Evolutionary conservation across 2,797 vertebrate species (phyloP).

Genomic region (Gorsachius magnificus): DNA sequence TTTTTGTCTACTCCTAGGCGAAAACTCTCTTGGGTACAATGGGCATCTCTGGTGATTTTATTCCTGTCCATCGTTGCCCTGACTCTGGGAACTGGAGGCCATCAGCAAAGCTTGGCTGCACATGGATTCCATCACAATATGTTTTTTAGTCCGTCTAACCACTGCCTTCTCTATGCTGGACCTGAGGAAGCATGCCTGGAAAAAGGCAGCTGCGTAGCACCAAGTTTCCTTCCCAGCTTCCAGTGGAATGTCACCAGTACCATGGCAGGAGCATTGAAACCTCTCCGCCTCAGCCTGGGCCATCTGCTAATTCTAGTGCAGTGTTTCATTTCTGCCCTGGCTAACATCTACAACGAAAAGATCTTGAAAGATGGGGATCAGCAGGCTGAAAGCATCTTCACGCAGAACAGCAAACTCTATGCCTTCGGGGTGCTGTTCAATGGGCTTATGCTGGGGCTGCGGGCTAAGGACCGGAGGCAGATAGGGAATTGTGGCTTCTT

Average conservation of each 20-base stretch:
- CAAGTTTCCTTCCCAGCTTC: slow-evolving; percentile 71
- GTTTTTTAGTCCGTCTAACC: slow-evolving; percentile 85
- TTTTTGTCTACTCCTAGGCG: slow-evolving; percentile 79
- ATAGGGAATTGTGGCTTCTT: slow-evolving; percentile 89
- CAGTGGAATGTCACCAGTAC: slow-evolving; percentile 80
- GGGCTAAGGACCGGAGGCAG: slow-evolving; percentile 80
- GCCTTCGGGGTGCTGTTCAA: slow-evolving; percentile 92
- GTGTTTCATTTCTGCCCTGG: slow-evolving; percentile 93
- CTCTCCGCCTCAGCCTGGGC: slow-evolving; percentile 85
- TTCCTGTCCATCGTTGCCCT: slow-evolving; percentile 94
- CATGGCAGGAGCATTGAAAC: slow-evolving; percentile 72
- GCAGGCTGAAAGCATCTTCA: slow-evolving; percentile 91
- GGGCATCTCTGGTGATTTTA: slow-evolving; percentile 91
- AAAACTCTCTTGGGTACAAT: slow-evolving; percentile 91
- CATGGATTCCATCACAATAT: slow-evolving; percentile 82
- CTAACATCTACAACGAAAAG: slow-evolving; percentile 99
- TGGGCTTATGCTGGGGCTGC: slow-evolving; percentile 83
- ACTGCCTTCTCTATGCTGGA: slow-evolving; percentile 83
- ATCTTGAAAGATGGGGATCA: slow-evolving; percentile 94
- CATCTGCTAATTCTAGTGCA: slow-evolving; percentile 91
- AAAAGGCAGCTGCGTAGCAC: slow-evolving; percentile 68
- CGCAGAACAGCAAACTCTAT: slow-evolving; percentile 96
- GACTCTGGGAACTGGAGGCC: slow-evolving; percentile 80
- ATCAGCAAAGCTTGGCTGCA: slow-evolving; percentile 75
- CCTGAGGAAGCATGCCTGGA: slow-evolving; percentile 72